These are phyloP conservation scores for Narcine bancroftii DNA, from an alignment of 2,113 vertebrate species.

Conservation along the genomic window DNA sequence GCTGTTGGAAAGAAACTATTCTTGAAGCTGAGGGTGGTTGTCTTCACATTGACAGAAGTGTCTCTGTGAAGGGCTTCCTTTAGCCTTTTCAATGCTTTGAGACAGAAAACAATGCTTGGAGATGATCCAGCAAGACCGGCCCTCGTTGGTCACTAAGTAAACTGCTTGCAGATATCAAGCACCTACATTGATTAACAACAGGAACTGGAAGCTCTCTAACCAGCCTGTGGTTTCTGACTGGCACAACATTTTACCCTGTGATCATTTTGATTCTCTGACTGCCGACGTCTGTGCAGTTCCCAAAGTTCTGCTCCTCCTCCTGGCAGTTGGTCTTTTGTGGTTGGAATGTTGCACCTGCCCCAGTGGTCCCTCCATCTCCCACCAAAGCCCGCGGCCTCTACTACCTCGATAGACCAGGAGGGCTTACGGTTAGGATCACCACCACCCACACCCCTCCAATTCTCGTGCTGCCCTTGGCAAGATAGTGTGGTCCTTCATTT, in stretches of 20 bases:
- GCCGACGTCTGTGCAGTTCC: neutral
- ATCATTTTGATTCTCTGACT: neutral
- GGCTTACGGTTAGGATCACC: no score
- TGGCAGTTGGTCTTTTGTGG: neutral
- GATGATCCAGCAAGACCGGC: neutral
- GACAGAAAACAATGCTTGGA: neutral
- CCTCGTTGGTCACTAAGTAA: neutral
- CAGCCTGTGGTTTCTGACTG: neutral
- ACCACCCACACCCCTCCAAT: no score
- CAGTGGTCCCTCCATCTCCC: no score
- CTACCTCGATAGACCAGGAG: no score
- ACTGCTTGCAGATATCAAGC: no score
- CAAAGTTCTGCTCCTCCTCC: neutral
- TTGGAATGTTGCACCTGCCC: no score
- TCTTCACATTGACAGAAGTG: no score
- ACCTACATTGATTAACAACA: neutral
- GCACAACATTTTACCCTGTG: neutral
- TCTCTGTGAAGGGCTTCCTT: neutral
- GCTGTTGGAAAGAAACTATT: no score
- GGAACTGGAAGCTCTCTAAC: neutral
- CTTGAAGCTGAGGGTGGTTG: no score
- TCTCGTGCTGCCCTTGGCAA: no score
- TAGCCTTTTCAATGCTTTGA: neutral
- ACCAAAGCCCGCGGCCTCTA: no score
- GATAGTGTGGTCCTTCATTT: no score